phyloP scores from a whole-genome alignment of 2,888 invertebrate species.

The Exocentrus adspersus region DNA sequence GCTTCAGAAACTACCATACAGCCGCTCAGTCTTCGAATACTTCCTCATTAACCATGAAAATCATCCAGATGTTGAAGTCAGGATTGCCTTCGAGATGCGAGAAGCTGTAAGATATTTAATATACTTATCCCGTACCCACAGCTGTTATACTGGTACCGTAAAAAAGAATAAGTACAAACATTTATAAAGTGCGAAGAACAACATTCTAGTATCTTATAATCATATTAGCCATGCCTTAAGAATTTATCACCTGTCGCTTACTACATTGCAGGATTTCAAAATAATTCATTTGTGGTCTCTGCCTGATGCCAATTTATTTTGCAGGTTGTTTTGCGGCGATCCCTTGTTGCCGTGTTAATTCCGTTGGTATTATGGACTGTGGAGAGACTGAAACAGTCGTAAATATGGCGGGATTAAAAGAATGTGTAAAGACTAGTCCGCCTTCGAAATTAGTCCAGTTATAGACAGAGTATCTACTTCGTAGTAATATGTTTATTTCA shows the following conservation, averaged over 20 bases:
- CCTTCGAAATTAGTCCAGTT: no score
- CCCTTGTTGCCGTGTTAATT: slow-evolving; percentile 13
- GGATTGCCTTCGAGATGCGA: neutral
- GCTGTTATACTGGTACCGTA: slow-evolving; percentile 28
- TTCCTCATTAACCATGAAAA: no score
- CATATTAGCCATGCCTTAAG: slow-evolving; percentile 47
- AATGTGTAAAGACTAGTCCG: neutral
- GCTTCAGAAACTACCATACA: no score
- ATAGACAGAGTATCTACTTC: no score
- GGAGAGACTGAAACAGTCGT: neutral
- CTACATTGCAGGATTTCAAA: slow-evolving; percentile 47
- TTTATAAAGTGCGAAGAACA: slow-evolving; percentile 50
- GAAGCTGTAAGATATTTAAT: slow-evolving; percentile 27
- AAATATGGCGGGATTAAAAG: neutral
- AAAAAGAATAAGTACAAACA: slow-evolving; percentile 43
- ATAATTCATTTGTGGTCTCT: slow-evolving; percentile 40
- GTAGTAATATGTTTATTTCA: no score
- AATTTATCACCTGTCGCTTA: slow-evolving; percentile 48
- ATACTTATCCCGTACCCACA: slow-evolving; percentile 33
- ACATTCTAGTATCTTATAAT: slow-evolving; percentile 49
- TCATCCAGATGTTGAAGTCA: neutral
- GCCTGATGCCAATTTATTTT: slow-evolving; percentile 39
- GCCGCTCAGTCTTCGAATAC: no score
- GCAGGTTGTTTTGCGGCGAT: slow-evolving; percentile 22
- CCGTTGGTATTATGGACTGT: slow-evolving; percentile 2